Conservation (phyloP, 2,888 invertebrate genomes). For the Leucophenga maculata region DNA sequence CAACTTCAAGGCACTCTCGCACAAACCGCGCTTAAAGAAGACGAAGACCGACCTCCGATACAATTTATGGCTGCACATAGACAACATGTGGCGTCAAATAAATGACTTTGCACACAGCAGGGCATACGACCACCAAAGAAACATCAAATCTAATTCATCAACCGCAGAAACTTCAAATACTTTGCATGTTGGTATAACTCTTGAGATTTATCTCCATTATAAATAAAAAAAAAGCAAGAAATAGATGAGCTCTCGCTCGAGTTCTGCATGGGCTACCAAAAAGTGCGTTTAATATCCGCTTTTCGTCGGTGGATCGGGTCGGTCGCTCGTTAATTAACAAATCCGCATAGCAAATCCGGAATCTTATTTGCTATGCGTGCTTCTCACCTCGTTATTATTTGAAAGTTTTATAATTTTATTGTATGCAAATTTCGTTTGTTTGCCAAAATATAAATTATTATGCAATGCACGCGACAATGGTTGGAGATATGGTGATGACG, state of each 20-base stretch:
- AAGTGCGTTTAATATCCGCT: slow-evolving; percentile 47
- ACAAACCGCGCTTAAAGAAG: too few species aligned
- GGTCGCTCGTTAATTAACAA: slow-evolving; percentile 43
- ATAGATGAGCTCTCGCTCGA: too few species aligned
- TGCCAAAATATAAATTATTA: slow-evolving; percentile 30
- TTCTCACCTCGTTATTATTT: slow-evolving; percentile 18
- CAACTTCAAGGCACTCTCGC: too few species aligned
- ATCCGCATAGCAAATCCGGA: slow-evolving; percentile 1
- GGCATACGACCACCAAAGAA: background rate
- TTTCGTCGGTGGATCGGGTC: too few species aligned
- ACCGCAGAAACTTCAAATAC: background rate
- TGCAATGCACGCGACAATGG: slow-evolving; percentile 37
- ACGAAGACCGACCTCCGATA: background rate
- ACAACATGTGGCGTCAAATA: slow-evolving; percentile 41
- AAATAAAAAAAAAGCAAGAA: background rate
- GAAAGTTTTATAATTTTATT: slow-evolving; percentile 52
- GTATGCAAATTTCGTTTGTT: slow-evolving; percentile 55
- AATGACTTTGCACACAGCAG: background rate
- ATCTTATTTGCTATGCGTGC: too few species aligned
- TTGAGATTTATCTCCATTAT: slow-evolving; percentile 11
- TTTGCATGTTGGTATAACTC: background rate
- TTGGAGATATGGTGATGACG: too few species aligned
- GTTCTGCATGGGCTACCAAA: background rate
- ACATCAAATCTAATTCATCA: background rate
- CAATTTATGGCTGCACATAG: slow-evolving; percentile 20